Base-by-base conservation (phyloP, 2,888 invertebrate genomes). In the Netelia virgata region DNA sequence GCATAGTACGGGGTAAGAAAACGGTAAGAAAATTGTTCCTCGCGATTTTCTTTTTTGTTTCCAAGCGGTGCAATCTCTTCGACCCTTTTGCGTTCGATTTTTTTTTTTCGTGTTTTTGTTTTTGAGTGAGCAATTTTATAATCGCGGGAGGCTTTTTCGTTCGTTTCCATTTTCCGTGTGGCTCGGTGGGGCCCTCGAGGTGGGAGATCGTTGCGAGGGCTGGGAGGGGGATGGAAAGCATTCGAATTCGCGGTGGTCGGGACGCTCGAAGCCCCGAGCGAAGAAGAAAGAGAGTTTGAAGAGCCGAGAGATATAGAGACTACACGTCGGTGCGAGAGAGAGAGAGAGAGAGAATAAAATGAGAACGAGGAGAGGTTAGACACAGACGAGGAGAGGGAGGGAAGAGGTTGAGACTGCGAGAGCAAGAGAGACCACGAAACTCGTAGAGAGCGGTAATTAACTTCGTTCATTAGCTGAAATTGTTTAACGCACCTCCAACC, bases 391-490 rank as follows among this genome's bases (percentile, higher is more conserved):
- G 66, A 36, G 43, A 43, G 43, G 18, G 41, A 66, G 6, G 66
- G 18, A 9, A 36, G 18, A 43, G 10, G 20, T 20, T 18, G 59
- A 0, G 1, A 16, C 18, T 18, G 66, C 70, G 68, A 63, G 75
- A 64, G 61, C 18, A 82, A 23, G 64, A 55, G 53, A 16, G 70
- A 61, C 64, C 53, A 74, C 73, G 55, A 43, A 50, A 81, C 70
- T 36, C 43, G 53, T 86, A 69, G 63, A 83, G 85, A 87, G 81
- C 84, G 87, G 87, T 89, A 89, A 89, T 89, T 89, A 89, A 89
- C 88, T 88, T 89, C 87, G 88, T 89, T 89, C 88, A 89, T 88
- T 88, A 87, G 87, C 86, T 87, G 86, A 87, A 88, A 88, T 88
- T 88, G 88, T 88, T 88, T 88, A 88, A 88, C 88, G 87, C 87